Base-by-base conservation (phyloP, 1,140 invertebrate species). In the Matsumurasca onukii region DNA sequence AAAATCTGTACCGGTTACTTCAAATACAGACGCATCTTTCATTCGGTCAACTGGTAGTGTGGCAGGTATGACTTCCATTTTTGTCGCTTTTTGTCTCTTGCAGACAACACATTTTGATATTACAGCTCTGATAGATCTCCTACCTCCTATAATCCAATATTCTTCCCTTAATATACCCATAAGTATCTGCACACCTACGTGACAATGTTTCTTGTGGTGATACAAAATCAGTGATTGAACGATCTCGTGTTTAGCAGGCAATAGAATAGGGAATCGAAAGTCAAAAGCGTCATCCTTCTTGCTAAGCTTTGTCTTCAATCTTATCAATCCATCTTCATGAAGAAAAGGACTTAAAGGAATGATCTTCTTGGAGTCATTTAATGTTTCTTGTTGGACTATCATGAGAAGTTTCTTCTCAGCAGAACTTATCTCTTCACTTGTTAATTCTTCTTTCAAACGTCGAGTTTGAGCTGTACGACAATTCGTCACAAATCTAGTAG, bases 1-100 rank as follows among this genome's bases (percentile, higher is more conserved):
- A 51, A 76, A 75, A 68, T 78, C 76, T n/a, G 75, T 67, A 20
- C 70, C 70, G 48, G 49, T 65, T 55, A 72, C 31, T 65, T 69
- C 31, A 69, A 77, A 77, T 24, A 64, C 57, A 13, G 20, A 31
- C 13, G 71, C 74, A 69, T 77, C 72, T 55, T 72, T 67, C 12
- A 76, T 63, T 52, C 73, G 34, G 20, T 72, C 45, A 48, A 67
- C 39, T 20, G 72, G 73, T 39, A 65, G 25, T 24, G 39, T 39
- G 9, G 48, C 20, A 25, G 39, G 24, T 25, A n/a, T 9, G 3
- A 27, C 17, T 20, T 31, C 39, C 3, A 65, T 20, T 9, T 39
- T 2, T 39, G 3, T 65, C 2, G 30, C 15, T n/a, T 17, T 39
- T 12, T 12, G 20, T 22, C 62, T 31, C 25, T 39, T 39, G 45